These are phyloP conservation scores for Cardiocondyla obscurior DNA, from an alignment of 1,140 invertebrate genomes.

Conservation along the genomic window DNA sequence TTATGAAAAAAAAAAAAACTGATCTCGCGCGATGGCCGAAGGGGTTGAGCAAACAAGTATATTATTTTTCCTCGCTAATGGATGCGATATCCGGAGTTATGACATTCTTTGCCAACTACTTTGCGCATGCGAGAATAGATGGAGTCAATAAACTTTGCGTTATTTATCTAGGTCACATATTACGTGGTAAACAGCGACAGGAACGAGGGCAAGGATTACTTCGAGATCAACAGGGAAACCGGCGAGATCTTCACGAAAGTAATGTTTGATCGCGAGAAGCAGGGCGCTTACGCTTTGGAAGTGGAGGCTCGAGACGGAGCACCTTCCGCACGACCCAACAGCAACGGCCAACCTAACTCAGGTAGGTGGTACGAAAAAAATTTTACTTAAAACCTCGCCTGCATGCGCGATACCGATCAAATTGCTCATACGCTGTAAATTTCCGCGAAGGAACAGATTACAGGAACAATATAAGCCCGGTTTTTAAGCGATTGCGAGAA, in stretches of 20 bases:
- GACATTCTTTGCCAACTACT: neutral
- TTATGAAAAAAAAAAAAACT: too few relatives aligned
- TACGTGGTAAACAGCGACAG: constrained; percentile 94
- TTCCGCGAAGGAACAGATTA: neutral
- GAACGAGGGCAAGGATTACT: constrained; percentile 97
- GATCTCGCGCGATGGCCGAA: too few relatives aligned
- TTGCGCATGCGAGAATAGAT: neutral
- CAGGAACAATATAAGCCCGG: neutral
- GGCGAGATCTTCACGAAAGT: constrained; percentile 97
- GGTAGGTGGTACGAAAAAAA: constrained; percentile 86
- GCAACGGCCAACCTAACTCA: constrained; percentile 95
- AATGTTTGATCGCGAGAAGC: constrained; percentile 97
- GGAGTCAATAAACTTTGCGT: constrained; percentile 34
- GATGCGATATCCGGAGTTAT: neutral
- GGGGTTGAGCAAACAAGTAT: neutral
- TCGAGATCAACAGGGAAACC: constrained; percentile 96
- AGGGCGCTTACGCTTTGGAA: constrained; percentile 96
- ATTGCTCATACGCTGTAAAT: neutral
- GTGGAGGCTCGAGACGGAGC: constrained; percentile 97
- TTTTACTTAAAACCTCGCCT: constrained; percentile 9
- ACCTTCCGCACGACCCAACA: constrained; percentile 95
- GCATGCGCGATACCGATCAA: neutral
- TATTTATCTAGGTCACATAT: constrained; percentile 90
- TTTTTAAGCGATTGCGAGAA: neutral
- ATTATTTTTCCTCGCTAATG: neutral